These are phyloP conservation scores for Blastobasis lacticolella DNA, from an alignment of 2,888 invertebrate genomes.

Conservation along the genomic window DNA sequence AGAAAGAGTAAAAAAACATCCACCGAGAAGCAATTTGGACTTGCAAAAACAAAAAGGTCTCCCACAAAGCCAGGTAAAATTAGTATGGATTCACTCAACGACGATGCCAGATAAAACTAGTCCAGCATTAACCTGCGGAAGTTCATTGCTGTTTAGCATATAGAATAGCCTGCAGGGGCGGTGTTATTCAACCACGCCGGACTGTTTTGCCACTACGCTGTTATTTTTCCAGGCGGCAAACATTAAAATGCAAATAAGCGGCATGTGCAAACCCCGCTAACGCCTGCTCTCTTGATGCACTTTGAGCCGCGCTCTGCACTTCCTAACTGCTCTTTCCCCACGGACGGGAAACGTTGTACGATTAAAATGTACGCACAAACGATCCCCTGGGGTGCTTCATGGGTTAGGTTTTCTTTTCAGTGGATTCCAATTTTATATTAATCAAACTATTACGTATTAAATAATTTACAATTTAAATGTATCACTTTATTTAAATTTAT, in stretches of 20 bases:
- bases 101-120: too few relatives aligned
- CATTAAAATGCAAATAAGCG: constrained; percentile 49
- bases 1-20: too few relatives aligned
- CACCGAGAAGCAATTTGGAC: too few relatives aligned
- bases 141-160: constrained; percentile 44
- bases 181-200: constrained; percentile 27
- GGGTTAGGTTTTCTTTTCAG: too few relatives aligned
- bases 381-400: too few relatives aligned
- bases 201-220: constrained; percentile 1
- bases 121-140: constrained; percentile 16
- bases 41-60: too few relatives aligned
- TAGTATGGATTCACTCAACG: too few relatives aligned
- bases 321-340: constrained; percentile 5
- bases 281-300: constrained; percentile 30
- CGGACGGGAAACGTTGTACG: too few relatives aligned
- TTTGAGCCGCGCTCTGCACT: constrained; percentile 13
- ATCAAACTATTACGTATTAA: too few relatives aligned
- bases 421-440: too few relatives aligned
- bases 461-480: not conserved
- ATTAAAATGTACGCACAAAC: too few relatives aligned
- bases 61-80: constrained; percentile 2
- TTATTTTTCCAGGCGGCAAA: constrained; percentile 31
- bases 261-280: constrained; percentile 29
- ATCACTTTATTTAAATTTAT: not conserved
- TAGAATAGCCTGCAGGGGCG: constrained; percentile 32